Percentiles rank a stretch among this genome's conserved stretches.
phyloP scores from a whole-genome alignment of 2,888 invertebrate species.

The Idaea aversata region DNA sequence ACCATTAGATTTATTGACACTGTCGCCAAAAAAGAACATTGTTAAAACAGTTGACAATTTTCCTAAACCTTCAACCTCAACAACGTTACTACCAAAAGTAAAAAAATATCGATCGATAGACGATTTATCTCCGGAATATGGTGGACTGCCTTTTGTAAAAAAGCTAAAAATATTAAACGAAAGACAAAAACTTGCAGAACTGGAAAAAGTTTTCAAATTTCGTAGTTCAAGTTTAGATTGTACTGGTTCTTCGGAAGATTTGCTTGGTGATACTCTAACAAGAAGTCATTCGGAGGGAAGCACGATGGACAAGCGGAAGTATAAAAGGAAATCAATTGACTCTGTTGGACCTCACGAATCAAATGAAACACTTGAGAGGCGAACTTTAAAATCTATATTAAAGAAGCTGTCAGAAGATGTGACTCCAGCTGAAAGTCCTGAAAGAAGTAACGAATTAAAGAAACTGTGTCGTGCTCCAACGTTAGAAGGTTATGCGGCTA shows the following conservation, averaged over 20 bases:
- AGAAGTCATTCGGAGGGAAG: conserved; percentile 91
- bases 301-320: conserved; percentile 83
- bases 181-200: conserved; percentile 90
- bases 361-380: conserved; percentile 90
- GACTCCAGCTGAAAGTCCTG: conserved; percentile 70
- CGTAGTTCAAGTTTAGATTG: conserved; percentile 91
- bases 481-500: conserved; percentile 92
- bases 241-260: conserved; percentile 81
- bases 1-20: conserved; percentile 66
- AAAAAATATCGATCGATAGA: conserved; percentile 92
- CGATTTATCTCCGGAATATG: conserved; percentile 92
- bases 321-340: conserved; percentile 67
- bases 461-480: conserved; percentile 90
- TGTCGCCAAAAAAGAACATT: conserved; percentile 60
- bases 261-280: conserved; percentile 81
- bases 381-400: conserved; percentile 90
- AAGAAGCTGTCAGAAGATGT: conserved; percentile 89
- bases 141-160: conserved; percentile 92
- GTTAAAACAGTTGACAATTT: conserved; percentile 42
- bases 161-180: conserved; percentile 93
- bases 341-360: conserved; percentile 71
- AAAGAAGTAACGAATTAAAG: conserved; percentile 81
- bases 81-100: conserved; percentile 60
- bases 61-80: conserved; percentile 41
- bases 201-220: conserved; percentile 87